These are phyloP conservation scores for Bombus huntii DNA, from an alignment of 1,140 invertebrate genomes.

Conservation along the genomic window DNA sequence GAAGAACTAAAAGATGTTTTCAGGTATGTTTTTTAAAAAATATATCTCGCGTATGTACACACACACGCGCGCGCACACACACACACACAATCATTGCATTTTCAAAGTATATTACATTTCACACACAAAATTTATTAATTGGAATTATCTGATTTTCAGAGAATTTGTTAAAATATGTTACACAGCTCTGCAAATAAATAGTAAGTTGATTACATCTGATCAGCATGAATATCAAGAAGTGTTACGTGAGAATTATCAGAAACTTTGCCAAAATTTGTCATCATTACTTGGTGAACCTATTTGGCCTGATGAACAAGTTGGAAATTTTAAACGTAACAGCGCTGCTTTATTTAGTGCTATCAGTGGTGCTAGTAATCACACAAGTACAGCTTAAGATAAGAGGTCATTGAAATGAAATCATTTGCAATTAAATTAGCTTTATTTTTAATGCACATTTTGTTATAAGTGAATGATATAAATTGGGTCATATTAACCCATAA, in stretches of 20 bases:
- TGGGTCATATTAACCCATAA: conserved; percentile 1
- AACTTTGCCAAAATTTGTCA: conserved; percentile 91
- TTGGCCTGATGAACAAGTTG: conserved; percentile 86
- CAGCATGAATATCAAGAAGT: conserved; percentile 95
- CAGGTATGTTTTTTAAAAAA: conserved; percentile 84
- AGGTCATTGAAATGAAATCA: neutral
- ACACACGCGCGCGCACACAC: accelerated
- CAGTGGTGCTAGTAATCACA: conserved; percentile 86
- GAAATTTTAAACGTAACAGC: conserved; percentile 86
- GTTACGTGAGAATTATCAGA: conserved; percentile 92
- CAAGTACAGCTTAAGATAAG: conserved; percentile 84
- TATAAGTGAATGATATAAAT: conserved; percentile 30
- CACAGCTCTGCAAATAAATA: conserved; percentile 93
- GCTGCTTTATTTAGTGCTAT: conserved; percentile 87
- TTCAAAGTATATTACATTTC: neutral
- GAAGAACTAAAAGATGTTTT: conserved; percentile 92
- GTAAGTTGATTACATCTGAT: conserved; percentile 91
- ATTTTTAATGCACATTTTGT: conserved; percentile 14
- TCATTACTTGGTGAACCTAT: conserved; percentile 87
- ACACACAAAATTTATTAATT: conserved; percentile 17
- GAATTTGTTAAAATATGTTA: conserved; percentile 95
- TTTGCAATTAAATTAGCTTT: conserved; percentile 22
- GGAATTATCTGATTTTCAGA: conserved; percentile 82
- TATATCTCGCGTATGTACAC: neutral
- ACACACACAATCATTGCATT: neutral